These are phyloP conservation scores for Pachydiplax longipennis DNA, from an alignment of 2,888 invertebrate genomes.

Conservation along the genomic window DNA sequence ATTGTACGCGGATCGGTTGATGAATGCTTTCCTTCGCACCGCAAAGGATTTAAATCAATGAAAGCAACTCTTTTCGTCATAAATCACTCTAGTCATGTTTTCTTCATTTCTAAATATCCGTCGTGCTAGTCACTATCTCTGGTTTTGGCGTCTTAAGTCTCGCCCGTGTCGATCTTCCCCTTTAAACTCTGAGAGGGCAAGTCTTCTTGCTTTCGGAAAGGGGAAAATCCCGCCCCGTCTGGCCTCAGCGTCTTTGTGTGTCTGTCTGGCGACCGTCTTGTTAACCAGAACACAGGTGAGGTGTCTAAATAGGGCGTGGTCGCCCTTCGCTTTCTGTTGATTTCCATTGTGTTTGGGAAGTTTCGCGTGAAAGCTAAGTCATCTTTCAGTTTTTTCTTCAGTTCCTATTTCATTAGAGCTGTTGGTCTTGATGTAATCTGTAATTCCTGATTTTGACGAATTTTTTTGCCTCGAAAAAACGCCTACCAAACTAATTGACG, in stretches of 20 bases:
- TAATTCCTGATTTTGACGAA: too few species aligned
- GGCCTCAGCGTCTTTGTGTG: neutral
- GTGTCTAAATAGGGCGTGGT: neutral
- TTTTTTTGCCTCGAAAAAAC: too few species aligned
- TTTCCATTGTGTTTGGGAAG: neutral
- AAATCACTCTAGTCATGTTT: neutral
- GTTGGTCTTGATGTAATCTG: too few species aligned
- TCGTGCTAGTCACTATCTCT: neutral
- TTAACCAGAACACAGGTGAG: neutral
- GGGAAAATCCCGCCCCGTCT: neutral
- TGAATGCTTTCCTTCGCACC: too few species aligned
- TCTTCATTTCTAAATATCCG: neutral
- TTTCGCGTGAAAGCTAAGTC: neutral
- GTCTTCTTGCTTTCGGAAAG: neutral
- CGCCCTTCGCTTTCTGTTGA: neutral
- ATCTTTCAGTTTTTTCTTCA: neutral
- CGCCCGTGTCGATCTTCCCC: neutral
- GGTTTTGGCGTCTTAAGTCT: neutral
- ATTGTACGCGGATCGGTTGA: too few species aligned
- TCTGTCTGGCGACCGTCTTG: neutral
- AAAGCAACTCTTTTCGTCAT: neutral
- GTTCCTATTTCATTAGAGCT: neutral
- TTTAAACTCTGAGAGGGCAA: neutral
- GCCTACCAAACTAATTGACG: too few species aligned
- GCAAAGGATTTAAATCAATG: too few species aligned